Conservation (phyloP, 2,797 vertebrate genomes). For the Amazona finschi region DNA sequence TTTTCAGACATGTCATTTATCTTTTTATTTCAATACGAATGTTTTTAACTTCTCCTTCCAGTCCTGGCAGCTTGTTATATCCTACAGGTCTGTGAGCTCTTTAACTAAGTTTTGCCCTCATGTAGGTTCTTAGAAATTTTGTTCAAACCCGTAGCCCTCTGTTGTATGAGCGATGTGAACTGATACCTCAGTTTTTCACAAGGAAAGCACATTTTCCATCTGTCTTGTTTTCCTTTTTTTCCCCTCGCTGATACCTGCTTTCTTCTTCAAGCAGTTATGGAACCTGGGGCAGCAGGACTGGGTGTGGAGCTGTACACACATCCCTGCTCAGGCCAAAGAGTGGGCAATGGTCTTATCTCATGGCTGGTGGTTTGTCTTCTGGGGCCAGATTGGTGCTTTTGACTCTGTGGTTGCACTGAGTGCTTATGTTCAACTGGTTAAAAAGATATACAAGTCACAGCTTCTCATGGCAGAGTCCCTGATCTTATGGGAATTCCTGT, state of each 20-base stretch:
- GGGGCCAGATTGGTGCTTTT: neutral
- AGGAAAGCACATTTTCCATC: neutral
- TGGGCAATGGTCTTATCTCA: neutral
- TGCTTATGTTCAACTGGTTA: neutral
- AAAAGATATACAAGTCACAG: neutral
- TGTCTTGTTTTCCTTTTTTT: neutral
- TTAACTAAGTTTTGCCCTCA: neutral
- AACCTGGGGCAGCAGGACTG: neutral
- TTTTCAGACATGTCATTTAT: neutral
- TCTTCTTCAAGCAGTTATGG: neutral
- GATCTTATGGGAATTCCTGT: neutral
- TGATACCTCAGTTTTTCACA: neutral
- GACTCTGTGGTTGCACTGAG: neutral
- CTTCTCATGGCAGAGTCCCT: neutral
- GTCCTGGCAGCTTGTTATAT: neutral
- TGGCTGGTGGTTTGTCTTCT: neutral
- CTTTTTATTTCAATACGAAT: neutral
- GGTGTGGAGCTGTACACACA: neutral
- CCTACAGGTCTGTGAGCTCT: neutral
- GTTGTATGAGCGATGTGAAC: neutral
- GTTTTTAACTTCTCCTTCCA: neutral
- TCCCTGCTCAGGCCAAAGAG: neutral
- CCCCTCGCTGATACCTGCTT: neutral
- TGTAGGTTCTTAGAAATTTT: neutral
- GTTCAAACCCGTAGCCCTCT: neutral